A percentile compares a stretch with the other conserved stretches of the same genome.
Evolutionary conservation across 2,113 vertebrate genomes (phyloP).

Genomic region (Mormyrus iriodes): DNA sequence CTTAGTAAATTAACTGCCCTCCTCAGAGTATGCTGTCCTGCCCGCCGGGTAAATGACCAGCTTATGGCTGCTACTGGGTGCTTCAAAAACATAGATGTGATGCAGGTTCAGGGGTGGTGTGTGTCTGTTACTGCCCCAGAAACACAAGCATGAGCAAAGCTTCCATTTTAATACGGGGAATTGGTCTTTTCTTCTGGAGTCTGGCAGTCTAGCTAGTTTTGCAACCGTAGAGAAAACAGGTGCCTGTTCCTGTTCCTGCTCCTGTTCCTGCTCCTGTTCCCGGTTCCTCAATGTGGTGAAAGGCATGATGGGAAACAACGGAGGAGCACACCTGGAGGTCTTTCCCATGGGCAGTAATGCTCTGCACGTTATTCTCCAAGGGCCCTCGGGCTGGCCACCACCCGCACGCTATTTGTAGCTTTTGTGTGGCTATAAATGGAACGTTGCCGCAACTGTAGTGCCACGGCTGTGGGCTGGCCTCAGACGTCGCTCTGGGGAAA

Average conservation of each 20-base stretch:
- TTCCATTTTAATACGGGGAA: background rate
- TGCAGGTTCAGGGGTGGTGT: background rate
- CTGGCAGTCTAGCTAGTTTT: background rate
- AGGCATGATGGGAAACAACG: background rate
- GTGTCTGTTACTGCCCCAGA: background rate
- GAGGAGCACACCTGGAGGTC: background rate
- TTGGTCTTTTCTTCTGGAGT: background rate
- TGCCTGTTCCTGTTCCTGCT: background rate
- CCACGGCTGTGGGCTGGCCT: constrained; percentile 56
- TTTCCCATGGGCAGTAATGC: constrained; percentile 1
- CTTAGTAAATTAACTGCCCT: background rate
- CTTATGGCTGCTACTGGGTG: background rate
- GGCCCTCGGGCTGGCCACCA: constrained; percentile 65
- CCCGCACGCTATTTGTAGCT: constrained; percentile 78
- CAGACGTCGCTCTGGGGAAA: constrained; percentile 55
- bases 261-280: background rate
- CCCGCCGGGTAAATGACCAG: background rate
- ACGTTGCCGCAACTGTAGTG: constrained; percentile 63
- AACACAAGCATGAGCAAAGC: background rate
- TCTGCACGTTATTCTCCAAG: constrained; percentile 62
- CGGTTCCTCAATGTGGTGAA: background rate
- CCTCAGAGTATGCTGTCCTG: background rate
- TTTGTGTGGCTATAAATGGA: constrained; percentile 90
- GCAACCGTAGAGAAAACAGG: background rate
- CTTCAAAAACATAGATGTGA: background rate